phyloP scores from a whole-genome alignment of 1,140 invertebrate species.

The Ectropis grisescens region DNA sequence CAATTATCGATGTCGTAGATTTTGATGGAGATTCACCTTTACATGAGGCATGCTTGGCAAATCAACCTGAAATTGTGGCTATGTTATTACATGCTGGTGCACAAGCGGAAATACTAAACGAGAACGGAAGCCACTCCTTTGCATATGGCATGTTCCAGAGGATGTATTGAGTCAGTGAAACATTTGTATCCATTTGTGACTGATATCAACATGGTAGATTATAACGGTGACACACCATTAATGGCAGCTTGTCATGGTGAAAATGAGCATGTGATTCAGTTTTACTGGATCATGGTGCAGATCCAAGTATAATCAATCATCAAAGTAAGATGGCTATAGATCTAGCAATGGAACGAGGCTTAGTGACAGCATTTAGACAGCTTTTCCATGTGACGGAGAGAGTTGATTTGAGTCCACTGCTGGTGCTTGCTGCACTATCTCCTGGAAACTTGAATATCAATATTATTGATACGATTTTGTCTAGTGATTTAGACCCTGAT shows the following conservation, averaged over 20 bases:
- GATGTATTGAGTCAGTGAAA: constrained; percentile 34
- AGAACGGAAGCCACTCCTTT: constrained; percentile 70
- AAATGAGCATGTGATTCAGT: constrained; percentile 38
- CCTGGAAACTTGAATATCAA: no score
- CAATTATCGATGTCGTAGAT: constrained; percentile 76
- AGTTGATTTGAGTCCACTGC: no score
- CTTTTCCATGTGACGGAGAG: constrained; percentile 40
- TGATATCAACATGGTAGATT: no score
- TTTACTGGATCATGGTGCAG: constrained; percentile 50
- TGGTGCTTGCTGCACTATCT: no score
- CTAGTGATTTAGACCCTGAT: constrained; percentile 46
- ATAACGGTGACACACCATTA: constrained; percentile 49
- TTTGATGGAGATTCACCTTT: constrained; percentile 79
- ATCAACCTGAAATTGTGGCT: constrained; percentile 69
- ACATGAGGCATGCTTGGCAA: constrained; percentile 76
- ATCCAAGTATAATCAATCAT: constrained; percentile 43
- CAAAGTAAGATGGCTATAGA: constrained; percentile 40
- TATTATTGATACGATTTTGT: no score
- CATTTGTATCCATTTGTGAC: constrained; percentile 42
- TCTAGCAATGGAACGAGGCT: constrained; percentile 38
- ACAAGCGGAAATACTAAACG: constrained; percentile 72
- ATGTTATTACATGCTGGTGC: constrained; percentile 76
- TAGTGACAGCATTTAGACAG: constrained; percentile 35
- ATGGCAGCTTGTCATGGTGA: constrained; percentile 42
- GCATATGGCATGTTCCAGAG: constrained; percentile 70